Base-by-base conservation (phyloP, 2,113 vertebrate species). In the Zosterops lateralis region DNA sequence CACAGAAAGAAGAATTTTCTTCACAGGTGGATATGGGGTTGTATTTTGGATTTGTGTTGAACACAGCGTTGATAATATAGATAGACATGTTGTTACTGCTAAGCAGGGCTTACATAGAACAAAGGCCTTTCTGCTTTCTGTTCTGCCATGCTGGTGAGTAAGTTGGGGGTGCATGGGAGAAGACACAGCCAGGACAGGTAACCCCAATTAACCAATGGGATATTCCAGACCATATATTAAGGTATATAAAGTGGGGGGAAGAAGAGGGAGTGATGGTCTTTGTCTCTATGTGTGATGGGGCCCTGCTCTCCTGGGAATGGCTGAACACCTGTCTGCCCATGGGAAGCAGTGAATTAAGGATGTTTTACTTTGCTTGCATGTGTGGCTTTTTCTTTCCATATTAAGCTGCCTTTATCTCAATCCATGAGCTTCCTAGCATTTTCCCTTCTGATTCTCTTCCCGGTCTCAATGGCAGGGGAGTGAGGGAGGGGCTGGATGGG, bases 381-480 rank as follows among this genome's bases (percentile, higher is more conserved):
- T 12, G 9, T n/a, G 24, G 13, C 12, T n/a, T 81, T 73, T 81
- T 8, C 28, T 81, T 66, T 66, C 53, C 32, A 12, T 66, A 9
- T 66, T 51, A 74, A 51, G 14, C 21, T 47, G 20, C 28, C 32
- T 45, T 51, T 20, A 38, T 81, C 28, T 60, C 28, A 74, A n/a
- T 28, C 29, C 14, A 12, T 17, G 6, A 31, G 10, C 26, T 54
- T 60, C 31, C 9, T 21, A 47, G 5, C 6, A 45, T 53, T 53
- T 75, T 67, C 38, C 14, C 40, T 67, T 75, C 29, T 24, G 6
- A 47, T 82, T 67, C 54, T 75, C 7, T 53, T 14, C 8, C 11
- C 0, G 1, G 7, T 53, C 24, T n/a, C 2, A 20, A 34, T 24
- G 3, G 10, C 10, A 72, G 36, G 5, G 13, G 45, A 38, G 13